Evolutionary conservation across 2,113 vertebrate genomes (phyloP).

Genomic region (Nettapus auritus): DNA sequence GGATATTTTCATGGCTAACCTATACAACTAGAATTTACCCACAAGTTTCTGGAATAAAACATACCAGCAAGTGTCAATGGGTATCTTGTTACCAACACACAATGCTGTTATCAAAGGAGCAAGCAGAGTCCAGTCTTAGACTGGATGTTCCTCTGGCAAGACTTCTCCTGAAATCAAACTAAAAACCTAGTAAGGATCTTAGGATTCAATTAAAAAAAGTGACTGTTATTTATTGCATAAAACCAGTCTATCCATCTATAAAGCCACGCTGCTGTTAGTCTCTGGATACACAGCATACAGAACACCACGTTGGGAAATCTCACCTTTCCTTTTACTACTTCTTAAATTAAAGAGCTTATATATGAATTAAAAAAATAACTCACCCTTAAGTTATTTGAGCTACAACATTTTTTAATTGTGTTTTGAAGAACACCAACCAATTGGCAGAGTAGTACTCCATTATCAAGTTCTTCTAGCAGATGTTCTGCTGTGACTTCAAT

Average conservation of each 20-base stretch:
- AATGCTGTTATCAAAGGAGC: neutral
- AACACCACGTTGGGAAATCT: neutral
- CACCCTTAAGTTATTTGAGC: constrained; percentile 81
- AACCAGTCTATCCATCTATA: neutral
- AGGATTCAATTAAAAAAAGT: neutral
- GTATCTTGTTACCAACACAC: neutral
- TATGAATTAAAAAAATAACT: constrained; percentile 26
- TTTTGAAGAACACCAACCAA: constrained; percentile 87
- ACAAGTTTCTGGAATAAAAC: neutral
- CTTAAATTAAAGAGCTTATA: neutral
- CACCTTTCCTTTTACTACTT: neutral
- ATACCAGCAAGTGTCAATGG: neutral
- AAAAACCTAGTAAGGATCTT: neutral
- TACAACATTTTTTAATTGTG: constrained; percentile 80
- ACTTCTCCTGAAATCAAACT: neutral
- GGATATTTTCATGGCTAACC: neutral
- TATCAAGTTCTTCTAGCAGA: constrained; percentile 85
- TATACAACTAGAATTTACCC: neutral
- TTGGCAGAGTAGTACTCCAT: constrained; percentile 84
- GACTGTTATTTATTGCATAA: neutral
- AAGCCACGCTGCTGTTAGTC: neutral
- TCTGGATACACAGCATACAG: neutral
- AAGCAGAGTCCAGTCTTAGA: neutral
- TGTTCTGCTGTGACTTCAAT: constrained; percentile 83
- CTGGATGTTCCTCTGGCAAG: neutral